Evolutionary conservation across 1,140 invertebrate genomes (phyloP).

Genomic region (Drosophila paulistorum): DNA sequence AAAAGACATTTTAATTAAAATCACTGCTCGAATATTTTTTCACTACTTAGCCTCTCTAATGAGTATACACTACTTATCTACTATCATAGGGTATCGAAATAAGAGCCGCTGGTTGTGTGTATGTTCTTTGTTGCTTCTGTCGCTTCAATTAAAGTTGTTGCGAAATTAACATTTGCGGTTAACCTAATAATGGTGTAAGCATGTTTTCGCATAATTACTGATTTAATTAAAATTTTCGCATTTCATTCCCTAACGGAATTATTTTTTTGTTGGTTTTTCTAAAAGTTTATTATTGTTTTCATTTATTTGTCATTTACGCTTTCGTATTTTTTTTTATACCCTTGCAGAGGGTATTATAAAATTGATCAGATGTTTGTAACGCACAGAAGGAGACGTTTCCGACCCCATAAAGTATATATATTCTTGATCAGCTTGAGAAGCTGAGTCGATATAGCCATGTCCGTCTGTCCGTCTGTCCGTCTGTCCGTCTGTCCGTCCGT

Average conservation of each 20-base stretch:
- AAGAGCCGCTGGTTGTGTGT: background rate
- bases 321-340: slow-evolving; percentile 20
- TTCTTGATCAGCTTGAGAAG: too few species aligned
- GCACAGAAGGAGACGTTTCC: too few species aligned
- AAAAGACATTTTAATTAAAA: too few species aligned
- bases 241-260: slow-evolving; percentile 43
- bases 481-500: too few species aligned
- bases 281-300: slow-evolving; percentile 28
- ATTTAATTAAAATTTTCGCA: slow-evolving; percentile 70
- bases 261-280: slow-evolving; percentile 7
- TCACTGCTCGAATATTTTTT: too few species aligned
- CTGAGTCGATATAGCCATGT: too few species aligned
- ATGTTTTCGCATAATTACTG: slow-evolving; percentile 61
- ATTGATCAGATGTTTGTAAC: too few species aligned
- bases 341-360: too few species aligned
- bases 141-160: slow-evolving; percentile 54
- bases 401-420: too few species aligned
- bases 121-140: background rate
- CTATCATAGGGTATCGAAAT: background rate
- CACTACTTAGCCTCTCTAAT: too few species aligned
- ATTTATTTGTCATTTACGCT: slow-evolving; percentile 4
- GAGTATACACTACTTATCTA: too few species aligned
- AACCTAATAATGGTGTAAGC: slow-evolving; percentile 39
- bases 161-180: slow-evolving; percentile 60
- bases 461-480: too few species aligned